Conservation (phyloP, 2,113 vertebrate genomes). For the Callospermophilus lateralis region DNA sequence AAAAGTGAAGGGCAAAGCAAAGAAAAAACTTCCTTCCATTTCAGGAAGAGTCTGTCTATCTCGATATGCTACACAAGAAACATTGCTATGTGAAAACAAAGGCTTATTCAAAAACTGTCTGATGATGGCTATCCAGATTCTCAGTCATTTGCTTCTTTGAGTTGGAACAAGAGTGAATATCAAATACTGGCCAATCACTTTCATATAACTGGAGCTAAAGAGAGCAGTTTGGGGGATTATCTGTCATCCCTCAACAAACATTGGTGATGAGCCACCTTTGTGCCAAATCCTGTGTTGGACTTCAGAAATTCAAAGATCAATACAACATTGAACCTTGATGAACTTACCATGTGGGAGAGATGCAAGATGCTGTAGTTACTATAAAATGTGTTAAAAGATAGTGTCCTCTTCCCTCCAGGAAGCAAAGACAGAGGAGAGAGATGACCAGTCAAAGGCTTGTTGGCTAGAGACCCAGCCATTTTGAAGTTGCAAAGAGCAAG, state of each 20-base stretch:
- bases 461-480: neutral
- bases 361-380: no score
- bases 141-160: neutral
- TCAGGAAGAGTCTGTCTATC: neutral
- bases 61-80: neutral
- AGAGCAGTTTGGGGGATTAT: no score
- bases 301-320: neutral
- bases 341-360: neutral
- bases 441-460: no score
- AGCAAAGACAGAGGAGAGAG: neutral
- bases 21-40: neutral
- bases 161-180: neutral
- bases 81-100: neutral
- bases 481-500: no score
- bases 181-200: neutral
- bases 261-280: neutral
- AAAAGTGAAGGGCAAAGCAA: neutral
- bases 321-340: neutral
- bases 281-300: neutral
- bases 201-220: neutral
- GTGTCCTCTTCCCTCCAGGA: neutral
- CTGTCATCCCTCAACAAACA: neutral
- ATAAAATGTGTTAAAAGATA: neutral
- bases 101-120: neutral
- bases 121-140: neutral